phyloP scores from a whole-genome alignment of 2,113 vertebrate species.

The human (Homo sapiens) region GRCh38 chr7:137793501-137794000 shows the following conservation, averaged over 20 bases:
- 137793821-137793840: background rate
- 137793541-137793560: too few relatives aligned
- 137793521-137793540: too few relatives aligned
- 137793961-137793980: background rate
- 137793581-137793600: fast-evolving
- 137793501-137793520: too few relatives aligned
- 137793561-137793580: too few relatives aligned
- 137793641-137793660: background rate
- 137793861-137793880: background rate
- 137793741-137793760: background rate
- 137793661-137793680: background rate
- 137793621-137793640: background rate
- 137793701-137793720: background rate
- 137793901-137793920: slow-evolving; percentile 10
- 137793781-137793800: background rate
- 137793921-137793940: background rate
- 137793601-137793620: background rate
- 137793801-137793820: background rate
- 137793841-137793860: background rate
- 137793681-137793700: background rate
- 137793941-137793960: background rate
- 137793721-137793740: background rate
- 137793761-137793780: background rate
- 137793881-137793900: background rate
- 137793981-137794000: background rate